phyloP scores from a whole-genome alignment of 2,888 invertebrate genomes.

The Heterodera filipjevi region DNA sequence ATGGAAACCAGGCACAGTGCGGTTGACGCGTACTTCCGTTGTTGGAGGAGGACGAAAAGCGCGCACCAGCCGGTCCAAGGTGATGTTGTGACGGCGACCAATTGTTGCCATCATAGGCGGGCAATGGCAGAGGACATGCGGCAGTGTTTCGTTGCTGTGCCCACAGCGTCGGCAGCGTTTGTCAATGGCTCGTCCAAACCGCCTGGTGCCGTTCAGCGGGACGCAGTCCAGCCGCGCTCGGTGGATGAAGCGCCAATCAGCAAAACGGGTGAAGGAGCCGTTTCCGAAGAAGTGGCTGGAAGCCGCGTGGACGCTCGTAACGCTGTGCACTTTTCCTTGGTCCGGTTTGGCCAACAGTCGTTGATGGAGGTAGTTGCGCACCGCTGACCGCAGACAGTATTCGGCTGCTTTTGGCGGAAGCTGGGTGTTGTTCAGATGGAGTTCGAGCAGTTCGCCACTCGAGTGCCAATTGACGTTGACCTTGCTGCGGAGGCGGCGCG shows the following conservation, averaged over 20 bases:
- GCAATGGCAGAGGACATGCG: slow-evolving; percentile 18
- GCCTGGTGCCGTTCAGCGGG: slow-evolving; percentile 49
- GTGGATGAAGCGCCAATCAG: slow-evolving; percentile 67
- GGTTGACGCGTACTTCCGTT: not conserved
- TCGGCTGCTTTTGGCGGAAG: not conserved
- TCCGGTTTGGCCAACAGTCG: slow-evolving; percentile 4
- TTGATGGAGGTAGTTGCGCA: not conserved
- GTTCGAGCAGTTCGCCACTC: not conserved
- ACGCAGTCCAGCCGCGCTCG: slow-evolving; percentile 51
- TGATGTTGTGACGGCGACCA: not conserved
- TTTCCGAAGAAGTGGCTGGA: slow-evolving; percentile 13
- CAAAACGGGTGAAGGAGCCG: slow-evolving; percentile 35
- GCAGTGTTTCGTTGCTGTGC: not conserved
- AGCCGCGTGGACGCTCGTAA: not conserved
- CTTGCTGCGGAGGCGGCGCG: not conserved
- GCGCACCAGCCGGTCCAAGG: not conserved
- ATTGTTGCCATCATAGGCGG: not conserved
- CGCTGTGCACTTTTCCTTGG: slow-evolving; percentile 48
- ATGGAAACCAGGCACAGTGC: slow-evolving; percentile 44
- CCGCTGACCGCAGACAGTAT: not conserved
- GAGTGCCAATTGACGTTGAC: not conserved
- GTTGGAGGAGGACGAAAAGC: not conserved
- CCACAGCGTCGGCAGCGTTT: slow-evolving; percentile 25
- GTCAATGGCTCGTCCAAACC: slow-evolving; percentile 16
- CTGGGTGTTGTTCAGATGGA: not conserved